phyloP scores from a whole-genome alignment of 1,140 invertebrate species.

The Phortica variegata region DNA sequence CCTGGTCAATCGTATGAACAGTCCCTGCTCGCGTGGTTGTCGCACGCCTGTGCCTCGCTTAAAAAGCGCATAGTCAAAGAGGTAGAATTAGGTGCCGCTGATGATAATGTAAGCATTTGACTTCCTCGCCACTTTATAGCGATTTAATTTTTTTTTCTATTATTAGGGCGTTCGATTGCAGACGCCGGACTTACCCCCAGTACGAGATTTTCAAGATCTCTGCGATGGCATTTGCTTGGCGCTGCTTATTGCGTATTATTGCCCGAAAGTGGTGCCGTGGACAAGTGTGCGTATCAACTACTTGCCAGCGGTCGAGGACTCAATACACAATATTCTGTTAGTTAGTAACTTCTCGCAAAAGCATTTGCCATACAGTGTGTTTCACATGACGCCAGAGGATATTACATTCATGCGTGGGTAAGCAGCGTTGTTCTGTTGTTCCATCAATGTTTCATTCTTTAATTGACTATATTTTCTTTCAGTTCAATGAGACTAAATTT shows the following conservation, averaged over 20 bases:
- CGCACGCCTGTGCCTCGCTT: constrained; percentile 78
- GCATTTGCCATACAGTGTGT: constrained; percentile 83
- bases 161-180: constrained; percentile 45
- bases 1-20: constrained; percentile 77
- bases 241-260: constrained; percentile 90
- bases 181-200: constrained; percentile 52
- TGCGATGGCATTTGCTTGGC: constrained; percentile 91
- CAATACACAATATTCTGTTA: constrained; percentile 89
- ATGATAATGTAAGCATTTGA: constrained; percentile 42
- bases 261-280: constrained; percentile 82
- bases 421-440: constrained; percentile 26
- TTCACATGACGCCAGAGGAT: constrained; percentile 95
- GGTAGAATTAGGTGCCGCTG: constrained; percentile 42
- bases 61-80: constrained; percentile 64
- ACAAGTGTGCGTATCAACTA: constrained; percentile 70
- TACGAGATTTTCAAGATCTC: constrained; percentile 66
- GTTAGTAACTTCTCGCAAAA: constrained; percentile 85
- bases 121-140: neutral
- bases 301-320: constrained; percentile 72
- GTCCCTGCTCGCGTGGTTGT: constrained; percentile 88
- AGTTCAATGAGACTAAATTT: constrained; percentile 92
- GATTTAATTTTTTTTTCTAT: neutral
- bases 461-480: constrained; percentile 33
- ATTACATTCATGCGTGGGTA: constrained; percentile 93
- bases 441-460: neutral